Evolutionary conservation across 2,113 vertebrate species (phyloP).

Genomic region (Lipotes vexillifer): DNA sequence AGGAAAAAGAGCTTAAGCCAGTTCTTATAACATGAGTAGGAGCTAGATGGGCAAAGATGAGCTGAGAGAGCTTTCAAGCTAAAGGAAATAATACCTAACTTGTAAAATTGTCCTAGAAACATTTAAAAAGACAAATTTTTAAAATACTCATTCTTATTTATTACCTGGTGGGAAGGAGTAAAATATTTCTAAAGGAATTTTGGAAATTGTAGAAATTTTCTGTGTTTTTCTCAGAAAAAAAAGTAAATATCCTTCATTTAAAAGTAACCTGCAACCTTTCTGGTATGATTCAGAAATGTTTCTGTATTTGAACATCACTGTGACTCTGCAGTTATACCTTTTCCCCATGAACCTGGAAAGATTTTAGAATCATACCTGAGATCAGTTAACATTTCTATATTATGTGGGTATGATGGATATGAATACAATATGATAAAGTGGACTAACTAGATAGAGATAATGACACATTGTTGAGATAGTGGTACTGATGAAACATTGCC

Average conservation of each 20-base stretch:
- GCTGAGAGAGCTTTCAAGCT: not conserved
- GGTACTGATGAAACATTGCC: not conserved
- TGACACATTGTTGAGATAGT: conserved; percentile 4
- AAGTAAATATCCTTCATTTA: conserved; percentile 19
- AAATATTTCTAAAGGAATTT: conserved; percentile 35
- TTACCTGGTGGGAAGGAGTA: not conserved
- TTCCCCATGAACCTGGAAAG: conserved; percentile 12
- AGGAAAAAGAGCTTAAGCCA: not conserved
- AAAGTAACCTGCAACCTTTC: not conserved
- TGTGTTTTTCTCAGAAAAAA: conserved; percentile 37
- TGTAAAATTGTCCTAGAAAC: not conserved
- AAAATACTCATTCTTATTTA: not conserved
- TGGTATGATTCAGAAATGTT: conserved; percentile 39
- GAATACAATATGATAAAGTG: conserved; percentile 48
- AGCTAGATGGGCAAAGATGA: not conserved
- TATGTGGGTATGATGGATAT: conserved; percentile 33
- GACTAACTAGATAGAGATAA: conserved; percentile 43
- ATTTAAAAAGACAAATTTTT: not conserved
- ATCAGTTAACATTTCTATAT: conserved; percentile 35
- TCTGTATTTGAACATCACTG: conserved; percentile 50
- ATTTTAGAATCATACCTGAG: conserved; percentile 2
- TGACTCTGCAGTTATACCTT: conserved; percentile 11
- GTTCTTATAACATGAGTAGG: not conserved
- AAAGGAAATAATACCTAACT: not conserved
- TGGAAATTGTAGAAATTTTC: not conserved